phyloP scores from a whole-genome alignment of 2,797 vertebrate genomes.

The Ammospiza maritima region DNA sequence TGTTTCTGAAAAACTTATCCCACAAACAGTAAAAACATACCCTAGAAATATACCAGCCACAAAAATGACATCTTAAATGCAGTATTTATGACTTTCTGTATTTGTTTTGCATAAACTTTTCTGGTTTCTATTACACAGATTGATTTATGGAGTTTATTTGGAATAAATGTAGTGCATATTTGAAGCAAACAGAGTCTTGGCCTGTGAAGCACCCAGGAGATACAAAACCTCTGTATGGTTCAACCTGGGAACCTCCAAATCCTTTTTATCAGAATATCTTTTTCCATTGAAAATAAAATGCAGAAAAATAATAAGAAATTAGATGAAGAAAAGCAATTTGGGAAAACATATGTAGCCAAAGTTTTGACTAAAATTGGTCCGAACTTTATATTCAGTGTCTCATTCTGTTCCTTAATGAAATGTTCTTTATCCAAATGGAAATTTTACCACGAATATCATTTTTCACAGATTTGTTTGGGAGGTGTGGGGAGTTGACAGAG shows the following conservation, averaged over 20 bases:
- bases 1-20: slow-evolving; percentile 38
- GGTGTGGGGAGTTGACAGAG: slow-evolving; percentile 31
- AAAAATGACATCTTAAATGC: slow-evolving; percentile 19
- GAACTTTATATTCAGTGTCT: slow-evolving; percentile 15
- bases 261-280: not conserved
- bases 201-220: slow-evolving; percentile 20
- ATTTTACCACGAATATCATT: slow-evolving; percentile 61
- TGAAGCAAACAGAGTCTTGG: slow-evolving; percentile 14
- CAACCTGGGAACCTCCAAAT: not conserved
- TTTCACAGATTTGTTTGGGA: slow-evolving; percentile 41
- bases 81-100: slow-evolving; percentile 24
- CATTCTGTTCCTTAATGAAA: slow-evolving; percentile 24
- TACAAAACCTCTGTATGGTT: not conserved
- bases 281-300: not conserved
- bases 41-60: slow-evolving; percentile 10
- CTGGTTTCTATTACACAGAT: slow-evolving; percentile 38
- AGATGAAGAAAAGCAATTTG: slow-evolving; percentile 7
- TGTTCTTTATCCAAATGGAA: slow-evolving; percentile 53
- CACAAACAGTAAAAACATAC: slow-evolving; percentile 36
- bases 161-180: slow-evolving; percentile 6
- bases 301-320: not conserved
- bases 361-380: not conserved
- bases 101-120: slow-evolving; percentile 46
- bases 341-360: not conserved
- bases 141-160: slow-evolving; percentile 58